Evolutionary conservation across 1,140 invertebrate genomes (phyloP), one percentile per base, ranked within the genome.

Genomic region (Lepidurus packardi): DNA sequence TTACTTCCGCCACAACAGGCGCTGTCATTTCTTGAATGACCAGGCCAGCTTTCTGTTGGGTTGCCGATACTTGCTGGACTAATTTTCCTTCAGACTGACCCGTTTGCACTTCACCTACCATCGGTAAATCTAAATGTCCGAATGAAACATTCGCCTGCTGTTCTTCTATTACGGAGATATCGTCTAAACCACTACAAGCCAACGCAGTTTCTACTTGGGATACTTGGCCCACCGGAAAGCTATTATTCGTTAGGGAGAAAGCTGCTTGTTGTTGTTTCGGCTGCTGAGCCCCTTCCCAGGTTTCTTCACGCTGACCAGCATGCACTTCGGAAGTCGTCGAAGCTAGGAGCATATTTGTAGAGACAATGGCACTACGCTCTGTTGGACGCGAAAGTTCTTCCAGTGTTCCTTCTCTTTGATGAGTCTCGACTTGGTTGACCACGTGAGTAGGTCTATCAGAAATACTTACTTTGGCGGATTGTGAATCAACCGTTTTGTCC

Each of bases 401-500:
- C 0, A 77, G 1, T 6, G 24, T 45, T 21, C 43, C 24, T 44
- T 77, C 75, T 42, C 42, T 42, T 24, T 77, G 43, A 5, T 34
- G 43, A 1, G 43, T 44, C 21, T 34, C 34, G 5, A 25, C 43
- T 41, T 47, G 24, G 24, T 42, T 42, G 43, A 77, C 43, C 34
- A 43, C 47, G 4, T 43, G 75, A 6, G 47, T 6, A 24, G 75
- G 21, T 42, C 43, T 45, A 7, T 77, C 75, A 44, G 34, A 42
- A 77, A 77, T 42, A 34, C 24, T 41, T 13, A 77, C 75, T 21
- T 25, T 44, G 43, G 73, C 44, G 10, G 73, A 42, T 44, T 78
- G 78, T 21, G 73, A 44, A 34, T 74, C 34, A n/a, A 73, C 73
- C n/a, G 44, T 41, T 7, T 25, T 78, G 73, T 75, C 74, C 73